These are phyloP conservation scores for Drosophila mercatorum DNA, from an alignment of 2,888 invertebrate genomes.

Conservation along the genomic window DNA sequence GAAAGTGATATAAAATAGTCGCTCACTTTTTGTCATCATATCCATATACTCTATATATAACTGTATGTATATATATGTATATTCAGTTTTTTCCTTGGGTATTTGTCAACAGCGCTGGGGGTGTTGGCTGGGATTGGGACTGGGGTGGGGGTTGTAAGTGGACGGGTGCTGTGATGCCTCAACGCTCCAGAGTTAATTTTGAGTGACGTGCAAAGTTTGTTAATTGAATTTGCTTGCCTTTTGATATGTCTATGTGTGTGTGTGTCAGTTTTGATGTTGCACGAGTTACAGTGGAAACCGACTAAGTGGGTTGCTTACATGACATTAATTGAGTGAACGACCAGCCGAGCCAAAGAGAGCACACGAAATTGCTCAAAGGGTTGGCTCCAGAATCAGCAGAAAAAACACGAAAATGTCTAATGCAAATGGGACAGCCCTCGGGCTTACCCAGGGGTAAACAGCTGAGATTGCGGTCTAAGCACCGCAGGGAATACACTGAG, in stretches of 20 bases:
- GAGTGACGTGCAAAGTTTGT: slow-evolving; percentile 79
- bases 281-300: slow-evolving; percentile 71
- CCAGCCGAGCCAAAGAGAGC: slow-evolving; percentile 20
- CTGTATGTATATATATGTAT: slow-evolving; percentile 1
- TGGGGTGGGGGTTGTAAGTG: slow-evolving; percentile 8
- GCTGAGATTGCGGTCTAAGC: slow-evolving; percentile 70
- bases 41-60: slow-evolving; percentile 21
- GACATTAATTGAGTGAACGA: slow-evolving; percentile 74
- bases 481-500: slow-evolving; percentile 41
- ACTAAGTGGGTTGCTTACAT: slow-evolving; percentile 80
- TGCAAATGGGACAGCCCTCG: slow-evolving; percentile 65
- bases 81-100: slow-evolving; percentile 45
- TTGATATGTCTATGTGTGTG: slow-evolving; percentile 42
- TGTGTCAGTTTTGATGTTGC: slow-evolving; percentile 57
- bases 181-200: slow-evolving; percentile 73
- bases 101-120: slow-evolving; percentile 60
- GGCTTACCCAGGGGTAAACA: slow-evolving; percentile 57
- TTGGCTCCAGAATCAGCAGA: slow-evolving; percentile 31
- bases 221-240: slow-evolving; percentile 75
- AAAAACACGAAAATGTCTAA: slow-evolving; percentile 44
- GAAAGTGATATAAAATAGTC: slow-evolving; percentile 74
- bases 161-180: slow-evolving; percentile 51
- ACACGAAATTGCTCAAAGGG: slow-evolving; percentile 56
- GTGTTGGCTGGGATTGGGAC: too few relatives aligned
- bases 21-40: slow-evolving; percentile 49